Evolutionary conservation across 2,888 invertebrate genomes (phyloP), one percentile per base, ranked within the genome.

Genomic region (Spodoptera littoralis): DNA sequence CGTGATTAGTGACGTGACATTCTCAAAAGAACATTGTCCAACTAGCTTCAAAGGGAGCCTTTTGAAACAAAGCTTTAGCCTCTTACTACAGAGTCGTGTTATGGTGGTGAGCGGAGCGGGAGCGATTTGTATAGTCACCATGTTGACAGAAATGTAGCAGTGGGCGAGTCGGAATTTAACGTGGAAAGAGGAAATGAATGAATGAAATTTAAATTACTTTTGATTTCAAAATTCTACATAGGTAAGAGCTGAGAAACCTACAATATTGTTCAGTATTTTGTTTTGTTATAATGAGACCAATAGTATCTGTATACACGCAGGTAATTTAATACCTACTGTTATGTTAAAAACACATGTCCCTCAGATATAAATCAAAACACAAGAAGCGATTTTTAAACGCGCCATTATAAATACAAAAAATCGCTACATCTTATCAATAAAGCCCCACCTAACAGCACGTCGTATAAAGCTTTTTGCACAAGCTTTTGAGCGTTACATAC

Each of bases 1-100:
- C 79, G 74, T 81, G 76, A 73, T 79, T 77, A 79, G 79, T 76
- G 72, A 69, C 70, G 73, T 61, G 71, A 72, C 66, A 56, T 58
- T 70, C 84, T 87, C 85, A 87, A 91, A 90, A 90, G 92, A 91
- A 92, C 92, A 92, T 91, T 91, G 91, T 85, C 82, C 84, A 85
- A 88, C 85, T 86, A 84, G 82, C 86, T 84, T 84, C 89, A 90
- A 90, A 91, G 89, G 87, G 58, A 84, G 84, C 85, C 86, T 87
- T 85, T 86, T 88, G 84, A 81, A 81, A 90, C 91, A 90, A 91
- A 89, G 90, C 84, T 84, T 81, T 80, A 73, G 80, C 82, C 88
- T 85, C 84, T 84, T 84, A 75, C 73, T 60, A 68, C 60, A 61
- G 66, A 69, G 13, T 24, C 59, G 2, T 66, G 57, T 4, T 22